These are phyloP conservation scores for Xiphorhynchus erythropygius DNA, from an alignment of 2,797 vertebrate species.

Conservation along the genomic window DNA sequence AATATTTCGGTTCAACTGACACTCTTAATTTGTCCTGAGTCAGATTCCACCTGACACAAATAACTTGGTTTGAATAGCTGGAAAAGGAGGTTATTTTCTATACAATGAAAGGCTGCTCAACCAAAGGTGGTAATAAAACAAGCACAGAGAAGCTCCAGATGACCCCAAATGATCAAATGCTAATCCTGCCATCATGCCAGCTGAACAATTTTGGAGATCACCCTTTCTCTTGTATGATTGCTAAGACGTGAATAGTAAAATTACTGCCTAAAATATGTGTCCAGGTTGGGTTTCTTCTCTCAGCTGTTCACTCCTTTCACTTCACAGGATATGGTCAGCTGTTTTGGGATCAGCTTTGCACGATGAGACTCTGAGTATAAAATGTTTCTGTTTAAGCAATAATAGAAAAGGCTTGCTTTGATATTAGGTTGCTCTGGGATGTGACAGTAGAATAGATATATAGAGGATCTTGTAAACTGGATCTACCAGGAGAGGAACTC, in stretches of 20 bases:
- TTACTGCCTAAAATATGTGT: neutral
- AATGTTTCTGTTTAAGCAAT: neutral
- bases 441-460: neutral
- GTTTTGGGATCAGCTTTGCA: neutral
- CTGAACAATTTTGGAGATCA: neutral
- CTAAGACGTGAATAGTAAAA: neutral
- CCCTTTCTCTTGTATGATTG: neutral
- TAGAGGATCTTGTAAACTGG: neutral
- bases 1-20: neutral
- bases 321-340: neutral
- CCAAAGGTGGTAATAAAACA: neutral
- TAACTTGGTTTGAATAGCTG: neutral
- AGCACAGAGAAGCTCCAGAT: neutral
- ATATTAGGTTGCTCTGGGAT: neutral
- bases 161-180: neutral
- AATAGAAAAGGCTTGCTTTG: neutral
- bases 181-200: neutral
- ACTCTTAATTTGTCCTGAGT: neutral
- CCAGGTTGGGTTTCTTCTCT: neutral
- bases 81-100: neutral
- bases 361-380: neutral
- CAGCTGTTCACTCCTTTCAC: neutral
- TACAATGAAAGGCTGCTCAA: neutral
- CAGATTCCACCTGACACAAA: neutral
- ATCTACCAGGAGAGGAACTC: neutral